Base-by-base conservation (phyloP, 2,113 vertebrate species). In the Saguinus imperator region DNA sequence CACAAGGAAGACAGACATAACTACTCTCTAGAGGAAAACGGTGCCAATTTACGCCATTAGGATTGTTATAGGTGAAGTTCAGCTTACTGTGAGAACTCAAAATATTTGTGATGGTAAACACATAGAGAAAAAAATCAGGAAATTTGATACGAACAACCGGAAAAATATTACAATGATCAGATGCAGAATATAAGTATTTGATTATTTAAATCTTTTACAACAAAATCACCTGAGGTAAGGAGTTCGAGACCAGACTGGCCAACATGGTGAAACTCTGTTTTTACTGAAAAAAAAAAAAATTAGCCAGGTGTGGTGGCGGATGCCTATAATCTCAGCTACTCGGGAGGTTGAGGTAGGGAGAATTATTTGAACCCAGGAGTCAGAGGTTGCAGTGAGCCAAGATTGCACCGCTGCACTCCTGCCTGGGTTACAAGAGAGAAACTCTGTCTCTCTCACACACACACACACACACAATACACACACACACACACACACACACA, bases 381-480 rank as follows among this genome's bases (percentile, higher is more conserved):
- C 58, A 61, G 58, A 61, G 58, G 58, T 61, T 61, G 58, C 58
- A 61, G 58, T 61, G 23, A 61, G 58, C 58, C 10, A 25, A 27
- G 23, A 27, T 11, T 11, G 23, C 58, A 23, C 58, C 0, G 0
- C 23, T 61, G 23, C 58, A 27, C 58, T 61, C 58, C 1, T 0
- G 1, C 58, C 58, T 61, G 23, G 58, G 23, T 2, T 3, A 25
- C 58, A 61, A 61, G 58, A 61, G 25, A 61, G 58, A 61, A 61
- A 61, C 58, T 58, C 57, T 25, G 23, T 61, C 58, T 58, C 57
- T 25, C 9, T 61, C 58, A 25, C 23, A 25, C 25, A 58, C 57
- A 25, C 23, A 58, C 57, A 58, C 57, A 25, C 23, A 58, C 57
- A 58, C 8, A n/a, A 25, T 9, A 58, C 57, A 58, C 23, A 58